Evolutionary conservation across 2,888 invertebrate genomes (phyloP), one percentile per base, ranked within the genome.

Genomic region (Tethea ocularis): DNA sequence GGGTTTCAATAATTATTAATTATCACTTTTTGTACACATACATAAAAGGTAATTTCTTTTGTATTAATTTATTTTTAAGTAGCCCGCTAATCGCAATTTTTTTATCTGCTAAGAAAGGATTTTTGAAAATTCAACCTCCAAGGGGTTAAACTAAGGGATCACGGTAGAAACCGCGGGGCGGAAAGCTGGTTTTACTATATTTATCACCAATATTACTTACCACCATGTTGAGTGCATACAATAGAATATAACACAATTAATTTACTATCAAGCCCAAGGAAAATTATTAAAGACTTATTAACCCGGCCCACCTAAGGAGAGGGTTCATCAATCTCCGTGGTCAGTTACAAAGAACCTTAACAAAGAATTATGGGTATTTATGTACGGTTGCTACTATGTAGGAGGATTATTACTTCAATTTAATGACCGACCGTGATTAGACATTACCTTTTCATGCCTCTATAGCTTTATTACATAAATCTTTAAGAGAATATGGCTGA

Each of bases 361-460:
- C 85, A 85, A 88, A 89, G 90, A 92, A 84, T 91, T 90, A 92
- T 89, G 82, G 83, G 78, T 83, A 83, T 88, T 87, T 87, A 88
- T 87, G 82, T 82, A 82, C 78, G 78, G 73, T 73, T 75, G 87
- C 88, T 88, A 93, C 92, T 92, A 92, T 91, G 92, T 93, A 84
- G 83, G 69, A 80, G 85, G 87, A 84, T 90, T 91, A 92, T 87
- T 86, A 83, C 90, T 87, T 86, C 79, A 80, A 84, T 91, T 92
- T 92, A 91, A 92, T 89, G 89, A 84, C 84, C 80, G 72, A 61
- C 66, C 79, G 83, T 92, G 91, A 91, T 93, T 91, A 92, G 90
- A 89, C 87, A 87, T 81, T 84, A 79, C 82, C 82, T 87, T 78
- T 81, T 76, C 78, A 62, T 74, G 71, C 78, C 76, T 82, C 78